A percentile compares a stretch with the other conserved stretches of the same genome.
phyloP scores from a whole-genome alignment of 2,888 invertebrate genomes.

The Xestia c-nigrum region DNA sequence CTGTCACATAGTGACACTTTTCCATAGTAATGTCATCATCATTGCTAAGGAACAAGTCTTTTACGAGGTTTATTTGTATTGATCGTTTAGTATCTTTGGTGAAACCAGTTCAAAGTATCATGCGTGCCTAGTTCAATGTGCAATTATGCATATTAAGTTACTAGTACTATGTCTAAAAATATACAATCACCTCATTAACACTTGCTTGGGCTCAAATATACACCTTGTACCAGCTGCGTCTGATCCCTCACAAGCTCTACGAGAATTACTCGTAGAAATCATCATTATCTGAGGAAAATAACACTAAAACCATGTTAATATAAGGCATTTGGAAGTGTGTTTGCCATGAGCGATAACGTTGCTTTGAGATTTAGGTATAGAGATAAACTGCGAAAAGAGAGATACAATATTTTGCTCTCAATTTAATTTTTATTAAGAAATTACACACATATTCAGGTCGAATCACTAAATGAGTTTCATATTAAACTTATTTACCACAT shows the following conservation, averaged over 20 bases:
- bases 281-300: conserved; percentile 59
- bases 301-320: conserved; percentile 55
- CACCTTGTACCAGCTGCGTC: conserved; percentile 47
- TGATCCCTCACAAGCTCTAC: conserved; percentile 62
- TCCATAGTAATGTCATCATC: too few species aligned
- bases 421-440: background rate
- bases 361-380: background rate
- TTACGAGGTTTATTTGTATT: background rate
- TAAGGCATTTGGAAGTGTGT: conserved; percentile 5
- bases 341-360: background rate
- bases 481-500: background rate
- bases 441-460: background rate
- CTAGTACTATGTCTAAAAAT: conserved; percentile 11
- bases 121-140: background rate
- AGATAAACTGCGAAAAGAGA: background rate
- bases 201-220: conserved; percentile 61
- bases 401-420: background rate
- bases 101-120: background rate
- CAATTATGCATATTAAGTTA: conserved; percentile 6
- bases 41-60: too few species aligned
- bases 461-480: background rate
- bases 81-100: background rate
- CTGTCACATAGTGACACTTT: too few species aligned
- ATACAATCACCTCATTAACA: conserved; percentile 56
- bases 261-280: conserved; percentile 48